Evolutionary conservation across 2,113 vertebrate genomes (phyloP).

Genomic region (Gadus chalcogrammus): DNA sequence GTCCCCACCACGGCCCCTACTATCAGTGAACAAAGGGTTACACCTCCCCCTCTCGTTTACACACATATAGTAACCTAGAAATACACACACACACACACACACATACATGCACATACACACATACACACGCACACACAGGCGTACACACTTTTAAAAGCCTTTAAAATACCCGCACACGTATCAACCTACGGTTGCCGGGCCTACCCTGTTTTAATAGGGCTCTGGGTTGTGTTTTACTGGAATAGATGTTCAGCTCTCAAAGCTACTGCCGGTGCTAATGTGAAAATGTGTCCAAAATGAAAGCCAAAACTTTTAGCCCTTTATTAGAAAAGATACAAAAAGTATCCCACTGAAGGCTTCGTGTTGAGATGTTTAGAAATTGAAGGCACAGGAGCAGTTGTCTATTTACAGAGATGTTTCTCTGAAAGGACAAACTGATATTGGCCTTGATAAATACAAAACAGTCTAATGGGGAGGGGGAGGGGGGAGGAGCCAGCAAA

Average conservation of each 20-base stretch:
- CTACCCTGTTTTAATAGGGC: constrained; percentile 36
- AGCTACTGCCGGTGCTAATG: constrained; percentile 17
- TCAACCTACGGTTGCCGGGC: constrained; percentile 26
- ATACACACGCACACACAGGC: neutral
- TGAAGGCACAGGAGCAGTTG: too few species aligned
- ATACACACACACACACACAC: constrained; percentile 17
- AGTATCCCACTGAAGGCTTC: too few species aligned
- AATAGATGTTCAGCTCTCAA: constrained; percentile 31
- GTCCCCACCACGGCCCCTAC: constrained; percentile 2
- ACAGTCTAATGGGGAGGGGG: too few species aligned
- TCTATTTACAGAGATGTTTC: too few species aligned
- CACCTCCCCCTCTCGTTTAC: constrained; percentile 20
- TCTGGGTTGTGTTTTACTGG: constrained; percentile 41
- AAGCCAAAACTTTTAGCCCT: too few species aligned
- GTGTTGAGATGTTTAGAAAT: too few species aligned
- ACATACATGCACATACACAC: constrained; percentile 4
- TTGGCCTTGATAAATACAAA: too few species aligned
- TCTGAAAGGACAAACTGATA: too few species aligned
- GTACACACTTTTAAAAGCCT: constrained; percentile 3
- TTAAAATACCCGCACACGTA: constrained; percentile 21
- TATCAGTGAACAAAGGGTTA: constrained; percentile 24
- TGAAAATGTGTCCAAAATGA: too few species aligned
- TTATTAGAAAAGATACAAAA: too few species aligned
- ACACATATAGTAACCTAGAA: constrained; percentile 21
- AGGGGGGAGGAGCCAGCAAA: too few species aligned